Conservation (phyloP, 2,888 invertebrate species). For the Cheilosia variabilis region DNA sequence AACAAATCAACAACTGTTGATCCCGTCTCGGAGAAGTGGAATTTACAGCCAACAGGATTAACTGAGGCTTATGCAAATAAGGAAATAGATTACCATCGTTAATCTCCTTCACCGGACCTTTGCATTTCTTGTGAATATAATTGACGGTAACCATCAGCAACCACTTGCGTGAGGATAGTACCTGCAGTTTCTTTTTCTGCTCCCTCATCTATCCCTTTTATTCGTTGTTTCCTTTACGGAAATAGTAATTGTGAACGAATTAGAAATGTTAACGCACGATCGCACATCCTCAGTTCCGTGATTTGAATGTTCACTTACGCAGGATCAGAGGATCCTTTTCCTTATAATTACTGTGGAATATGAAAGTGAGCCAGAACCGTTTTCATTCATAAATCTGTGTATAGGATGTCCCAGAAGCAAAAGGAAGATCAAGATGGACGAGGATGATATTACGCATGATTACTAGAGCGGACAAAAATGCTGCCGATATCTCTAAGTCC, state of each 20-base stretch:
- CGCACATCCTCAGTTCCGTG: constrained; percentile 66
- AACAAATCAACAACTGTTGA: constrained; percentile 4
- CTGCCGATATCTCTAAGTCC: not conserved
- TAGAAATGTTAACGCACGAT: constrained; percentile 65
- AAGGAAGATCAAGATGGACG: constrained; percentile 30
- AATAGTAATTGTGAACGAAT: constrained; percentile 68
- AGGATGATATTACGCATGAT: constrained; percentile 67
- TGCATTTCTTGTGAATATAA: constrained; percentile 30
- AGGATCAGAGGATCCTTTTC: constrained; percentile 18
- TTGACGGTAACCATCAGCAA: not conserved
- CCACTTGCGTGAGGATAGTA: constrained; percentile 11
- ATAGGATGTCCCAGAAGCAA: not conserved
- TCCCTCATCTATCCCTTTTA: constrained; percentile 15
- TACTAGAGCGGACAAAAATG: constrained; percentile 54
- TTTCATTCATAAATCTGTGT: constrained; percentile 54
- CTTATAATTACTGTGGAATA: constrained; percentile 68
- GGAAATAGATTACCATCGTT: constrained; percentile 47
- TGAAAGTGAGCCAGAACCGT: constrained; percentile 24
- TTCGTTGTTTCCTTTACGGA: constrained; percentile 60
- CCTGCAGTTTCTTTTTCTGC: constrained; percentile 20
- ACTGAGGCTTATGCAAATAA: constrained; percentile 60
- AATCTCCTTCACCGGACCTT: constrained; percentile 35
- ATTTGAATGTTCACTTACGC: constrained; percentile 66
- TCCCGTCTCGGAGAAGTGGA: constrained; percentile 5
- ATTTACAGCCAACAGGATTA: constrained; percentile 62